Base-by-base conservation (phyloP, 2,113 vertebrate genomes). In the Willisornis vidua region DNA sequence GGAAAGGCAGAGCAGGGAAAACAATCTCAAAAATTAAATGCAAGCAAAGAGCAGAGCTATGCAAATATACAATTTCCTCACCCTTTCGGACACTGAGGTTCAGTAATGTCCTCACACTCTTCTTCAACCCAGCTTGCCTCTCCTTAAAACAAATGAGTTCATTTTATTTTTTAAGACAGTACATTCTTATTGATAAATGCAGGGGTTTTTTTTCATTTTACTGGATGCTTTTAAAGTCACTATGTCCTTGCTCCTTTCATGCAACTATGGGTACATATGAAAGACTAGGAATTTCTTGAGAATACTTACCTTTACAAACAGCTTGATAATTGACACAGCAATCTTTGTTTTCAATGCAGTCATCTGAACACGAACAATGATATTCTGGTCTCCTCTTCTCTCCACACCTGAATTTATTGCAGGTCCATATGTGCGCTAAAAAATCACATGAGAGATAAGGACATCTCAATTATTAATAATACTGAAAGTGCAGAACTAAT, bases 381-480 rank as follows among this genome's bases (percentile, higher is more conserved):
- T 97, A 98, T n/a, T 96, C 96, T 48, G 91, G 11, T 66, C 97
- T n/a, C 33, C 97, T 98, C 89, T 98, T 98, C 89, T 98, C 98
- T 51, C 98, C 98, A 82, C 98, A 98, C 28, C 98, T 97, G 96
- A 98, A 98, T 66, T 98, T 98, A 92, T 91, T 98, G 80, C 98
- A 98, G 39, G 94, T 98, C 98, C 98, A 98, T 96, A 97, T 97
- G 29, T 88, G 91, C 61, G 95, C 98, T 98, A 73, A 74, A 97
- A 96, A 86, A 41, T 43, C 52, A 95, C 77, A 11, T 4, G 7
- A 92, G 33, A 89, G n/a, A 78, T 37, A 76, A 83, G 52, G 46
- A 91, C 33, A 67, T 48, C 16, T 48, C 5, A 33, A 19, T 14
- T 46, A 67, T 84, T 24, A 57, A 35, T 18, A 81, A 6, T 35